phyloP scores from a whole-genome alignment of 2,113 vertebrate species.

The Rhinolophus ferrumequinum region DNA sequence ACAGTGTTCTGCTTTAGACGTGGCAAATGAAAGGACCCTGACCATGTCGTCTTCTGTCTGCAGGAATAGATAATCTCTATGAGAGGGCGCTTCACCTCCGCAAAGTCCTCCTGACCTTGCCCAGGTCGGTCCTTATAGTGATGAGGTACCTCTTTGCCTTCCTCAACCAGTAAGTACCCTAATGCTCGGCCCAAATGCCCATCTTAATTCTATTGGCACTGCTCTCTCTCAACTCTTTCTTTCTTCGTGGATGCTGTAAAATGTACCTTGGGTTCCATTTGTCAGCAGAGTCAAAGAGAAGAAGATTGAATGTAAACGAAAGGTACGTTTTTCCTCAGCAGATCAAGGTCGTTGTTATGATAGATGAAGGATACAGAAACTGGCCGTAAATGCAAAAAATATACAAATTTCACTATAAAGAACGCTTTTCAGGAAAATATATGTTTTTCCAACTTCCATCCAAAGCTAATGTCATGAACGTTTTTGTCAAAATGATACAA shows the following conservation, averaged over 20 bases:
- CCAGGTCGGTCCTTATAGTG: slow-evolving; percentile 96
- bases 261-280: not conserved
- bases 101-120: slow-evolving; percentile 96
- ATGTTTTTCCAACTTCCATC: slow-evolving; percentile 21
- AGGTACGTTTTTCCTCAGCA: slow-evolving; percentile 55
- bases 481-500: slow-evolving; percentile 55
- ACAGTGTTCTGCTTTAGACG: not conserved
- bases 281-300: slow-evolving; percentile 35
- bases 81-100: slow-evolving; percentile 97
- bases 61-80: slow-evolving; percentile 98
- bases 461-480: slow-evolving; percentile 42
- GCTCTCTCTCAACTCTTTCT: slow-evolving; percentile 16
- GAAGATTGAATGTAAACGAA: slow-evolving; percentile 34
- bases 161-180: slow-evolving; percentile 96
- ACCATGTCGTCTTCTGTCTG: slow-evolving; percentile 60
- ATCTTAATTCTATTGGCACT: slow-evolving; percentile 9
- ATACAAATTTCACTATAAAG: not conserved
- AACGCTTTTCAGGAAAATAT: slow-evolving; percentile 39
- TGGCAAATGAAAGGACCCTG: not conserved
- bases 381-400: slow-evolving; percentile 15
- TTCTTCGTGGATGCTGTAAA: slow-evolving; percentile 41
- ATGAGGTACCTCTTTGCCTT: slow-evolving; percentile 99
- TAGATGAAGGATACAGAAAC: slow-evolving; percentile 48
- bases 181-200: not conserved
- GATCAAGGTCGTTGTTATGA: slow-evolving; percentile 36